A percentile compares a stretch with the other conserved stretches of the same genome.
Evolutionary conservation across 2,797 vertebrate species (phyloP).

Genomic region (Chaetophractus vellerosus): DNA sequence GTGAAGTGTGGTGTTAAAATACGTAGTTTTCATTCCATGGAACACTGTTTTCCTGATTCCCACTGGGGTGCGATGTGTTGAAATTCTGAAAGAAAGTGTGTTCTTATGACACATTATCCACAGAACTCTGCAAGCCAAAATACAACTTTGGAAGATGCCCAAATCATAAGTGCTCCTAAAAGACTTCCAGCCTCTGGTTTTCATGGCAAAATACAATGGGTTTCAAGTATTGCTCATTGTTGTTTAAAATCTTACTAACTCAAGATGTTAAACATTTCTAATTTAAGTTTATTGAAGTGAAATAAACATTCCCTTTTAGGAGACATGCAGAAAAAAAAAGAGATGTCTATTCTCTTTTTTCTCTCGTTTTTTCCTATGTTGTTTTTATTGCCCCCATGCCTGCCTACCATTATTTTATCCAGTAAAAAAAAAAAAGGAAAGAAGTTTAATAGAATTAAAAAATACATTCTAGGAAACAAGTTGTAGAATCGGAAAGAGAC

Average conservation of each 20-base stretch:
- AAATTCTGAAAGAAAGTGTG: neutral
- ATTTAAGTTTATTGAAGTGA: neutral
- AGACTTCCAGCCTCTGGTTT: neutral
- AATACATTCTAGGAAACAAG: neutral
- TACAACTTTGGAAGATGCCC: constrained; percentile 8
- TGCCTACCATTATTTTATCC: neutral
- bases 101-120: neutral
- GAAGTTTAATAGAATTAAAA: neutral
- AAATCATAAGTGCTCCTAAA: neutral
- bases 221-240: neutral
- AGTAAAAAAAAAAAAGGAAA: constrained; percentile 1
- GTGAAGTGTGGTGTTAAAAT: constrained; percentile 43
- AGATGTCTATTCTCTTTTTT: neutral
- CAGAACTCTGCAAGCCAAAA: neutral
- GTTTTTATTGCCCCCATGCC: neutral
- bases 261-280: constrained; percentile 25
- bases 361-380: neutral
- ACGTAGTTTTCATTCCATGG: neutral
- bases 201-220: neutral
- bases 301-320: neutral
- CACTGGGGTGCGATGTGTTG: neutral
- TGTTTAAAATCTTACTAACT: constrained; percentile 18
- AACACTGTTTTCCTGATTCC: constrained; percentile 11
- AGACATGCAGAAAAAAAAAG: neutral
- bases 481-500: constrained; percentile 30